These are phyloP conservation scores for Gymnarchus niloticus DNA, from an alignment of 2,113 vertebrate species.

Conservation along the genomic window DNA sequence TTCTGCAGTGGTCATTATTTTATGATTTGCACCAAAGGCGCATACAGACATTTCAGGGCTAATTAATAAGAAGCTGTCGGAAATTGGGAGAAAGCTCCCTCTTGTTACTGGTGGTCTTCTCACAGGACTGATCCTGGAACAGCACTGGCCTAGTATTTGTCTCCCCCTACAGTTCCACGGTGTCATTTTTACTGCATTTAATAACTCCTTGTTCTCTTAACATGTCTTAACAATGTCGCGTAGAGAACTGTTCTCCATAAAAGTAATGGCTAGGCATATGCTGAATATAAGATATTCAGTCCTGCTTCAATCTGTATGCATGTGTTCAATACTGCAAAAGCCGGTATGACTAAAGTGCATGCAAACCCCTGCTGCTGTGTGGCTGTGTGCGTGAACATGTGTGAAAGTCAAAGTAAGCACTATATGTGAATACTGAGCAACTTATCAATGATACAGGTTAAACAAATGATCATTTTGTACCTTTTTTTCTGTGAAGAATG, in stretches of 20 bases:
- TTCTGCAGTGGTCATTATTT: background rate
- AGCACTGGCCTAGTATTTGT: background rate
- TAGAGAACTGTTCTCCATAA: background rate
- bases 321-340: too few relatives aligned
- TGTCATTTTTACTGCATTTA: background rate
- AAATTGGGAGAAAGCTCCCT: background rate
- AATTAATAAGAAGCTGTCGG: background rate
- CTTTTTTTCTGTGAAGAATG: background rate
- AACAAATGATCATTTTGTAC: background rate
- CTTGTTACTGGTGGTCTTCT: background rate
- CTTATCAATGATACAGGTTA: background rate
- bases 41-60: background rate
- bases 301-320: too few relatives aligned
- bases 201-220: background rate
- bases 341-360: too few relatives aligned
- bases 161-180: background rate
- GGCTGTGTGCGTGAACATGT: background rate
- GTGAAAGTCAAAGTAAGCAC: background rate
- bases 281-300: background rate
- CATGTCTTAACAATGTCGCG: background rate
- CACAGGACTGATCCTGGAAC: background rate
- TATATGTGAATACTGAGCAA: background rate
- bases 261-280: background rate
- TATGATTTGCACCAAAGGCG: constrained; percentile 1
- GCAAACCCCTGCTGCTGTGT: background rate